A percentile compares a stretch with the other conserved stretches of the same genome.
These are phyloP conservation scores for Ibidorhyncha struthersii DNA, from an alignment of 2,113 vertebrate species.

Conservation along the genomic window DNA sequence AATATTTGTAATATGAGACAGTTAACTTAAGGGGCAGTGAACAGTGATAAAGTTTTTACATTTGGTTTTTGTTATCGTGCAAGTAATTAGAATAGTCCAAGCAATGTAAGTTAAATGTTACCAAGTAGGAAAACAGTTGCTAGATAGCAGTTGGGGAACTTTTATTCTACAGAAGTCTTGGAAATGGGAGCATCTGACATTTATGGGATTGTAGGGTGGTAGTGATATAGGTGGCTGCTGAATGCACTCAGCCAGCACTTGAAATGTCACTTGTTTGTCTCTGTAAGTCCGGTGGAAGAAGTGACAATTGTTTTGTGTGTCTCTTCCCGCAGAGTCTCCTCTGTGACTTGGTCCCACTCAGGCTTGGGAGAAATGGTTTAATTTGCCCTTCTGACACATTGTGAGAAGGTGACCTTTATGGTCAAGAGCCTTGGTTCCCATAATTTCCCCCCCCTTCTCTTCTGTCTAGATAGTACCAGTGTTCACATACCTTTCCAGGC, in stretches of 20 bases:
- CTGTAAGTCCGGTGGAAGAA: background rate
- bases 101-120: background rate
- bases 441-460: background rate
- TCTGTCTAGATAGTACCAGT: background rate
- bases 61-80: background rate
- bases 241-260: rapidly evolving
- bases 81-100: background rate
- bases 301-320: background rate
- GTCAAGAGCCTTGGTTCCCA: background rate
- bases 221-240: background rate
- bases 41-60: background rate
- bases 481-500: background rate
- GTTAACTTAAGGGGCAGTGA: slow-evolving; percentile 18
- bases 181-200: background rate
- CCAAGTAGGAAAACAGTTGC: background rate
- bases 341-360: background rate
- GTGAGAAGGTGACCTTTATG: background rate
- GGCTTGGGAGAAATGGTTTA: background rate
- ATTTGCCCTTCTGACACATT: background rate
- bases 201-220: background rate
- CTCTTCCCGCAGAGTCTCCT: background rate
- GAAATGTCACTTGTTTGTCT: background rate
- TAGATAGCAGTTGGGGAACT: background rate
- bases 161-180: background rate
- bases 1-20: slow-evolving; percentile 38